Base-by-base conservation (phyloP, 2,888 invertebrate species). In the Lasioglossum villosulum region DNA sequence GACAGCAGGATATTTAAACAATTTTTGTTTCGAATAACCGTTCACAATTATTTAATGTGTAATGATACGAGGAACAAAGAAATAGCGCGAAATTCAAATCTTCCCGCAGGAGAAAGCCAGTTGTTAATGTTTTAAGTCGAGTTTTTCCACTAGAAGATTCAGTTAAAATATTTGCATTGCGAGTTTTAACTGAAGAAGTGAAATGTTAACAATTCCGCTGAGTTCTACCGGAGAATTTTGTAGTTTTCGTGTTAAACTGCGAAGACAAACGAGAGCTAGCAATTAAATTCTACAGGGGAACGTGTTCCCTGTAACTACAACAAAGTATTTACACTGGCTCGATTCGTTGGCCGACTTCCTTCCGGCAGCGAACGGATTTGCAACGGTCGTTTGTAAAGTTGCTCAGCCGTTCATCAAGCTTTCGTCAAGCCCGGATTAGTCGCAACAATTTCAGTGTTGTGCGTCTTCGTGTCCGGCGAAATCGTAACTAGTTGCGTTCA, bases 321-420 rank as follows among this genome's bases (percentile, higher is more conserved):
- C 75, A 34, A 66, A 39, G 75, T 66, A 42, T 66, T 42, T 66
- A 19, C 63, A 76, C 10, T 42, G 16, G 42, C 23, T 23, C 23
- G 68, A 39, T 12, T 34, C 37, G 34, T 23, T 23, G 23, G 23
- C 10, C 4, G 37, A 19, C 4, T 37, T 12, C 23, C 23, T 34
- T 12, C 68, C 68, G 37, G 10, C 37, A 10, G 68, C n/a, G 23
- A 37, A 10, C 23, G 34, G 19, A 66, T 66, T 66, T 63, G 42
- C 30, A 42, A 75, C 75, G 63, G 37, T 63, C 39, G 59, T 75
- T 63, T 39, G 19, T 63, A 75, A 37, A 75, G 63, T 75, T 75
- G 75, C 68, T 66, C 59, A 63, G 42, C 63, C 39, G 39, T 75
- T 63, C 59, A 39, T 42, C 75, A 75, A 14, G 30, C 4, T 2